These are phyloP conservation scores for Margarornis squamiger DNA, from an alignment of 2,797 vertebrate species.

Conservation along the genomic window DNA sequence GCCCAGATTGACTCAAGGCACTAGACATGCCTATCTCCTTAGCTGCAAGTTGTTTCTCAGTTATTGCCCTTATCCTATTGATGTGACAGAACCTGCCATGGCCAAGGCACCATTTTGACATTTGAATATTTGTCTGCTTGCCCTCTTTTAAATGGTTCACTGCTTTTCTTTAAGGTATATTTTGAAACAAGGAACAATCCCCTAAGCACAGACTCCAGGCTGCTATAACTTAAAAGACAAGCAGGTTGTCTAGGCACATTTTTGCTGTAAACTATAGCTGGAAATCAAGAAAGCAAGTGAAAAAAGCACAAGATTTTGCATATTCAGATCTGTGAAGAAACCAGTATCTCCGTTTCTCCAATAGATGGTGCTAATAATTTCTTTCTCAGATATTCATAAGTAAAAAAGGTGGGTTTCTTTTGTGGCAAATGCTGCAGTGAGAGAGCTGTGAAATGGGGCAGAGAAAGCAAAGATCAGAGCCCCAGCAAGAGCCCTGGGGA, in stretches of 20 bases:
- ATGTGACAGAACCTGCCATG: constrained; percentile 12
- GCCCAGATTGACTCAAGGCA: not conserved
- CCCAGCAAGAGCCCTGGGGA: not conserved
- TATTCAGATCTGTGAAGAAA: not conserved
- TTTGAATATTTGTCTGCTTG: constrained; percentile 37
- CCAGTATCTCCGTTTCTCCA: constrained; percentile 15
- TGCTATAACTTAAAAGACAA: not conserved
- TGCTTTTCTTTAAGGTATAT: constrained; percentile 29
- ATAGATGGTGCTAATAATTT: constrained; percentile 62
- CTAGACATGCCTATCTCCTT: not conserved
- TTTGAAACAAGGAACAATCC: not conserved
- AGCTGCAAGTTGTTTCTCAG: constrained; percentile 11
- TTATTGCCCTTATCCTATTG: constrained; percentile 6
- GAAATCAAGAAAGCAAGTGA: not conserved
- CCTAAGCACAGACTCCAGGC: not conserved
- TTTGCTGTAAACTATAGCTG: not conserved
- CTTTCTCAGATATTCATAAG: not conserved
- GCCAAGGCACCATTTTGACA: constrained; percentile 19
- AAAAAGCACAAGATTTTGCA: not conserved
- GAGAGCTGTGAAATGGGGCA: not conserved
- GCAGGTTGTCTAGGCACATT: not conserved
- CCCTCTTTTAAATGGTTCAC: constrained; percentile 22
- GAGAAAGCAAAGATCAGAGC: not conserved
- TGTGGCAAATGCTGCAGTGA: not conserved
- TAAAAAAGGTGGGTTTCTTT: not conserved